These are phyloP conservation scores for Andrena trimmerana DNA, from an alignment of 2,888 invertebrate species.

Conservation along the genomic window DNA sequence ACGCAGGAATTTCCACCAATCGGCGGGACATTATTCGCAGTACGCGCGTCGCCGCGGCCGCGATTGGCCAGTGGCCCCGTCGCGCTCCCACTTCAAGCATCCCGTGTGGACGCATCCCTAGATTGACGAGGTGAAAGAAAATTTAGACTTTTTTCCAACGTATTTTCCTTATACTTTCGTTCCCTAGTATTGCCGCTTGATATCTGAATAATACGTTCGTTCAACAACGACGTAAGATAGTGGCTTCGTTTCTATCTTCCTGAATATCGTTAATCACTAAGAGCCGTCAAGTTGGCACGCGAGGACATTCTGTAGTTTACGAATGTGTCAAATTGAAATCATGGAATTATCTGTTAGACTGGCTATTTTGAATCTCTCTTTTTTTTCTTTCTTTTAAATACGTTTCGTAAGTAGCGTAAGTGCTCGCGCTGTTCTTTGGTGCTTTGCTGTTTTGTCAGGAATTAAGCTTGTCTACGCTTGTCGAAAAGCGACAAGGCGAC, in stretches of 20 bases:
- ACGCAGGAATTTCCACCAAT: conserved; percentile 45
- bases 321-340: background rate
- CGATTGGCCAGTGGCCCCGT: conserved; percentile 13
- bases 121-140: conserved; percentile 26
- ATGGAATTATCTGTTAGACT: background rate
- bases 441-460: background rate
- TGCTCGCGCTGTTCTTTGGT: background rate
- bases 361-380: background rate
- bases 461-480: too few species aligned
- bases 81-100: conserved; percentile 24
- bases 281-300: background rate
- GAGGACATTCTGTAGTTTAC: background rate
- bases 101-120: background rate
- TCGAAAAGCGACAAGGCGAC: background rate
- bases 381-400: background rate
- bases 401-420: background rate
- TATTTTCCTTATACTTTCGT: background rate
- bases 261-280: background rate
- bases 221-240: background rate
- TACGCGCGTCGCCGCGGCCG: background rate
- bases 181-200: background rate
- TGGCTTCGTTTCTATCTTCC: background rate
- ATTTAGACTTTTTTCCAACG: background rate
- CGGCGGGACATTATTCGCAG: conserved; percentile 10
- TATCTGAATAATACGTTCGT: background rate